Evolutionary conservation across 2,888 invertebrate genomes (phyloP).

Genomic region (Brachylomia viminalis): DNA sequence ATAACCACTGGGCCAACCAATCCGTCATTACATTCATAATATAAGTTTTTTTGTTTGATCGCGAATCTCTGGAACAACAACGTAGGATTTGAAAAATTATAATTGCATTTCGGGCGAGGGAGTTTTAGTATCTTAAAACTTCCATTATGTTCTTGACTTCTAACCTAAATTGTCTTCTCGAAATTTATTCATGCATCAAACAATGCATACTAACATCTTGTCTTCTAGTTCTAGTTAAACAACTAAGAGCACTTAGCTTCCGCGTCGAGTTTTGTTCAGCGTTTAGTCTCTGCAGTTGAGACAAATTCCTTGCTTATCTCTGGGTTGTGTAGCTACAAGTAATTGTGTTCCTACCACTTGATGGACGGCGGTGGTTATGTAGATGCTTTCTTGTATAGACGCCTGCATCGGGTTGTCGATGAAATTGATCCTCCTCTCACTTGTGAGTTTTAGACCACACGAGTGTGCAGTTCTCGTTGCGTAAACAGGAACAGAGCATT

Average conservation of each 20-base stretch:
- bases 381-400: conserved; percentile 1
- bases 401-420: background rate
- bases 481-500: too few relatives aligned
- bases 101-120: too few relatives aligned
- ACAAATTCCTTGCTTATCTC: conserved; percentile 62
- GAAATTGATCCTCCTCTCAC: background rate
- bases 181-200: background rate
- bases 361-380: conserved; percentile 3
- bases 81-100: too few relatives aligned
- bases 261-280: conserved; percentile 36
- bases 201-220: conserved; percentile 23
- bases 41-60: too few relatives aligned
- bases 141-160: background rate
- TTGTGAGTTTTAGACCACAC: too few relatives aligned
- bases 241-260: conserved; percentile 33
- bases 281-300: conserved; percentile 39
- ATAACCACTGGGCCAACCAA: too few relatives aligned
- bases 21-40: too few relatives aligned
- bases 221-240: conserved; percentile 8
- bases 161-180: background rate
- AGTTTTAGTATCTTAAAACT: too few relatives aligned
- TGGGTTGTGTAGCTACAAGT: conserved; percentile 39
- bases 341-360: conserved; percentile 25
- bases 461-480: too few relatives aligned
- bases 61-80: too few relatives aligned